Evolutionary conservation across 2,797 vertebrate species (phyloP), one percentile per base, ranked within the genome.

Genomic region (Apogon talboti): DNA sequence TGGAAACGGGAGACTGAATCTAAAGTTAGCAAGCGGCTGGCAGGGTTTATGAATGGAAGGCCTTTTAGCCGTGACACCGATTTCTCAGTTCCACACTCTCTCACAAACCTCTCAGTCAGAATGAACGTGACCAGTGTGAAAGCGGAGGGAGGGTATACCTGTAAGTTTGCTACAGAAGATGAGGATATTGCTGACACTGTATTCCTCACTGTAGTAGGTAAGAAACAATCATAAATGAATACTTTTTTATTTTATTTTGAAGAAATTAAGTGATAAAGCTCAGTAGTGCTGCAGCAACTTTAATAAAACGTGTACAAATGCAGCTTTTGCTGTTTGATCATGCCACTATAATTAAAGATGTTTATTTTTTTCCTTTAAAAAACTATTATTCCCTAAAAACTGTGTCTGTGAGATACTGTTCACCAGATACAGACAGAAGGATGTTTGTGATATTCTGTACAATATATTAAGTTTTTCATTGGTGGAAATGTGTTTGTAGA

Each of bases 31-130:
- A 91, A 45, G 51, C 43, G 48, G 19, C 58, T 93, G 70, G 79
- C 77, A 0, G 86, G 87, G 5, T 89, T 83, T 71, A 0, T 0
- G 0, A 3, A 18, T 1, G 42, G 40, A 0, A 13, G 0, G 1
- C 0, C 47, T 0, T 90, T 79, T 11, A 24, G 1, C 2, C 57
- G 13, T 0, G 12, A 53, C 11, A 3, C 33, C 7, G 64, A 40
- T 55, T 85, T 92, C 63, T 85, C 81, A 6, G 0, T 4, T 0
- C 92, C 92, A 0, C 79, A 43, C 3, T 93, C 92, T 10, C 1
- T 12, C 49, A 89, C 76, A 71, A 94, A 94, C 84, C 90, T 94
- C 71, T 93, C 93, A 0, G 83, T 92, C 19, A 78, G 37, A 65
- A 72, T 91, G 79, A 78, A 0, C 1, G 73, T 93, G 15, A 67